Evolutionary conservation across 2,888 invertebrate genomes (phyloP), one percentile per base, ranked within the genome.

Genomic region (Cactoblastis cactorum): DNA sequence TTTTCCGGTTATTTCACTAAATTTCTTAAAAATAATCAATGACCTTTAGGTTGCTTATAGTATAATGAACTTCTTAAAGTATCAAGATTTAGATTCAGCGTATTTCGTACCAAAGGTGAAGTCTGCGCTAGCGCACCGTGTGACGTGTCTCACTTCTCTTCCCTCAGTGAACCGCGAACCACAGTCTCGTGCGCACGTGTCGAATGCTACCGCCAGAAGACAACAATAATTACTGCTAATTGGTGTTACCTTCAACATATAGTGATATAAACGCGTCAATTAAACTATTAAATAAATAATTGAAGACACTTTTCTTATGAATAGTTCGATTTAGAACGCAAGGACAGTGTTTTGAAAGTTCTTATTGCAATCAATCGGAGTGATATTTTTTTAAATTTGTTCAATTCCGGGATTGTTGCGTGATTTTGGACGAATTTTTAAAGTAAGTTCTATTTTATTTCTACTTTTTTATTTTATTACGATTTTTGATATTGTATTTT

Each of bases 101-200:
- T 73, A 73, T 46, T 74, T 55, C 62, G 56, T 78, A 77, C 83
- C 80, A 86, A 87, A 87, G 86, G 87, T 87, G 82, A 85, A 81
- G 69, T 69, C 72, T 71, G 81, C 83, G 78, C 84, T 77, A 77
- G 84, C 84, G 85, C 84, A 80, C 72, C 76, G 64, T 70, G 80
- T 84, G 86, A 85, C 87, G 86, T 86, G 85, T 86, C 79, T 71
- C 77, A 74, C 72, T 78, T 81, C 77, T 65, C 69, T 77, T 74
- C 69, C 80, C 77, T 71, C 73, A 88, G 88, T 87, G 69, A 78
- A 74, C 79, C 83, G 83, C 80, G 80, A 71, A 69, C 73, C 69
- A 69, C 73, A 67, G 71, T 61, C 66, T 59, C 43, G 58, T 55
- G 61, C 65, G 62, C 59, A 74, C 77, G 76, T 69, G 51, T 59